Evolutionary conservation across 2,888 invertebrate species (phyloP).

Genomic region (Perizoma affinitatum): DNA sequence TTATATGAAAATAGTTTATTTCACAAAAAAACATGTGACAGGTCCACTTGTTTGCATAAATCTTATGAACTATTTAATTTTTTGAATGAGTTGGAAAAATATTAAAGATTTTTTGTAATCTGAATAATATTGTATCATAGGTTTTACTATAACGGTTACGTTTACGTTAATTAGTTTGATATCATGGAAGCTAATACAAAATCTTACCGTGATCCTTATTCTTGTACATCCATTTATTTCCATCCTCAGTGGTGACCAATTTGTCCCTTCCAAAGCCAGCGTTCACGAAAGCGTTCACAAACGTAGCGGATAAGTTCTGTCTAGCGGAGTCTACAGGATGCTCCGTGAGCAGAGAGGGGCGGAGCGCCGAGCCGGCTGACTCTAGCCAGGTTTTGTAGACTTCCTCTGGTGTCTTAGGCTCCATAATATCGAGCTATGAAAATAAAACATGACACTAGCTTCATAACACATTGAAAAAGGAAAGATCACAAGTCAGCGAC

Average conservation of each 20-base stretch:
- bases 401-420: constrained; percentile 99
- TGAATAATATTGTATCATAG: too few relatives aligned
- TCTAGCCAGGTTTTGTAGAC: constrained; percentile 99
- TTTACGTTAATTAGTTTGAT: too few relatives aligned
- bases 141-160: too few relatives aligned
- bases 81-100: too few relatives aligned
- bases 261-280: constrained; percentile 99
- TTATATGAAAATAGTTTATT: too few relatives aligned
- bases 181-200: neutral
- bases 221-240: constrained; percentile 95
- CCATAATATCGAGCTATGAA: constrained; percentile 96
- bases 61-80: too few relatives aligned
- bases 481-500: too few relatives aligned
- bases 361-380: constrained; percentile 86
- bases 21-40: too few relatives aligned
- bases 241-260: constrained; percentile 93
- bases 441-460: neutral
- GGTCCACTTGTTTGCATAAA: too few relatives aligned
- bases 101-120: too few relatives aligned
- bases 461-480: too few relatives aligned
- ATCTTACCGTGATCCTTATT: constrained; percentile 94
- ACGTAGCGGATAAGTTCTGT: constrained; percentile 98
- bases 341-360: constrained; percentile 89
- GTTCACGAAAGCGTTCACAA: constrained; percentile 99
- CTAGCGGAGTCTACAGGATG: constrained; percentile 96